phyloP scores from a whole-genome alignment of 2,113 vertebrate species.

The Macquaria australasica region DNA sequence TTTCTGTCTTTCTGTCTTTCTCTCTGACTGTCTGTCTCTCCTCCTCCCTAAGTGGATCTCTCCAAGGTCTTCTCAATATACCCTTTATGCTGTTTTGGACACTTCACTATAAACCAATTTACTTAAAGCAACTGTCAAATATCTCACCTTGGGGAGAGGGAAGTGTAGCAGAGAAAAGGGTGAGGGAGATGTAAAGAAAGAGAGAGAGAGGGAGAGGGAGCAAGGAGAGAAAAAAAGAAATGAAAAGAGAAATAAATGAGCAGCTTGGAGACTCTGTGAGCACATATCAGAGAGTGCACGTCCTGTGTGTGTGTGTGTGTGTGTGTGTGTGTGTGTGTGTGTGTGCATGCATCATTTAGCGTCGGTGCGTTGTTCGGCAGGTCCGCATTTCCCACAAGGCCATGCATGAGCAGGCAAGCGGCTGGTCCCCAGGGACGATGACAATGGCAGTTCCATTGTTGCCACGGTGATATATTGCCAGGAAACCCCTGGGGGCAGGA shows the following conservation, averaged over 20 bases:
- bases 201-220: background rate
- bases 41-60: constrained; percentile 31
- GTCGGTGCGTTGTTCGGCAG: constrained; percentile 52
- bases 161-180: background rate
- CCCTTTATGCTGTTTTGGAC: constrained; percentile 51
- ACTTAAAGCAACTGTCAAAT: constrained; percentile 63
- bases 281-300: constrained; percentile 24
- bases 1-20: background rate
- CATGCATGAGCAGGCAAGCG: constrained; percentile 69
- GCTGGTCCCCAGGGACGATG: constrained; percentile 71
- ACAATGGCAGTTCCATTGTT: constrained; percentile 73
- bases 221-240: background rate
- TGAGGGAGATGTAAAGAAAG: constrained; percentile 16
- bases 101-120: constrained; percentile 58
- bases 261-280: constrained; percentile 34
- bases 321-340: constrained; percentile 31
- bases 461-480: constrained; percentile 75
- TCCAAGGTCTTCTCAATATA: constrained; percentile 59
- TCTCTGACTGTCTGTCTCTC: background rate
- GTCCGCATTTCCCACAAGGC: constrained; percentile 76
- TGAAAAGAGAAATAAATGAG: constrained; percentile 49
- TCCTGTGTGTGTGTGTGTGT: constrained; percentile 2
- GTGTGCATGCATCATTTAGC: constrained; percentile 58
- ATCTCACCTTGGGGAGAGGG: constrained; percentile 58
- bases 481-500: constrained; percentile 69